Evolutionary conservation across 2,888 invertebrate genomes (phyloP).

Genomic region (Eulithis testata): DNA sequence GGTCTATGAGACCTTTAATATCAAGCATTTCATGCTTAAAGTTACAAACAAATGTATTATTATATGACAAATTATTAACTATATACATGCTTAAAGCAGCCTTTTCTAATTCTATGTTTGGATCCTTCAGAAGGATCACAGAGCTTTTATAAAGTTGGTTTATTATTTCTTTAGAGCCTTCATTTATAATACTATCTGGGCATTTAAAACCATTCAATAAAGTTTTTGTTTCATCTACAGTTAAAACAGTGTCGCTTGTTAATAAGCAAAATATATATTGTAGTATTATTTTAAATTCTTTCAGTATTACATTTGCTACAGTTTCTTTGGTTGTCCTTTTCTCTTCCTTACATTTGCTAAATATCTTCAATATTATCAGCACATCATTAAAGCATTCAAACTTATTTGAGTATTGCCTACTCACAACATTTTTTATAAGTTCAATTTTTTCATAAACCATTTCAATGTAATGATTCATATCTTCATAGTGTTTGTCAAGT

Average conservation of each 20-base stretch:
- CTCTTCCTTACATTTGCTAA: slow-evolving; percentile 47
- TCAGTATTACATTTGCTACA: slow-evolving; percentile 44
- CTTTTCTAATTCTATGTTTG: slow-evolving; percentile 52
- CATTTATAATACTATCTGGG: slow-evolving; percentile 32
- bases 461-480: slow-evolving; percentile 49
- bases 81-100: slow-evolving; percentile 57
- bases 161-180: slow-evolving; percentile 47
- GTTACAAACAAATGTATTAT: slow-evolving; percentile 41
- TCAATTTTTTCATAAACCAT: slow-evolving; percentile 53
- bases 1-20: slow-evolving; percentile 49
- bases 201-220: slow-evolving; percentile 51
- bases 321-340: slow-evolving; percentile 30
- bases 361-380: slow-evolving; percentile 55
- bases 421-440: slow-evolving; percentile 54
- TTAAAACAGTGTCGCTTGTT: slow-evolving; percentile 50
- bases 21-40: slow-evolving; percentile 58
- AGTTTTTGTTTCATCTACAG: slow-evolving; percentile 50
- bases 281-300: slow-evolving; percentile 54
- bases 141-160: slow-evolving; percentile 58
- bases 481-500: slow-evolving; percentile 51
- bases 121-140: slow-evolving; percentile 56
- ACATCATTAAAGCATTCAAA: slow-evolving; percentile 58
- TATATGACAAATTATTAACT: slow-evolving; percentile 52
- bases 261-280: slow-evolving; percentile 59
- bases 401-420: slow-evolving; percentile 66